These are phyloP conservation scores for Ectropis crepuscularia DNA, from an alignment of 2,888 invertebrate species.

Conservation along the genomic window DNA sequence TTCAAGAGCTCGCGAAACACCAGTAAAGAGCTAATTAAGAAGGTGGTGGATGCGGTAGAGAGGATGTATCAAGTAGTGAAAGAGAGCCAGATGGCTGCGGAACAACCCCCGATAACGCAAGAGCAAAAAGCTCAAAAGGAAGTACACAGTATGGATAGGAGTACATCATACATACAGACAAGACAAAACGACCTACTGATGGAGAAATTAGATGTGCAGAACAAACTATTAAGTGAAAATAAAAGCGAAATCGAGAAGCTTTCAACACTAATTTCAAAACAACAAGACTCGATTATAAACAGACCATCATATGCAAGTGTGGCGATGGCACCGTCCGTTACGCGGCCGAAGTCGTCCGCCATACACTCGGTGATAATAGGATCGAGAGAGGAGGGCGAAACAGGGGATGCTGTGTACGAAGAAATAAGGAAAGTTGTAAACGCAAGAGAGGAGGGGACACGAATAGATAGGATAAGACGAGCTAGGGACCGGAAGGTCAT, in stretches of 20 bases:
- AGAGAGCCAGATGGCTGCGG: too few species aligned
- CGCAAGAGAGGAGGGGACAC: constrained; percentile 14
- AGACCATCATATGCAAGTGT: background rate
- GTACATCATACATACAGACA: background rate
- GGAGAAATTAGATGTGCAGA: background rate
- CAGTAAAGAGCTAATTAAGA: too few species aligned
- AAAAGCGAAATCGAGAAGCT: background rate
- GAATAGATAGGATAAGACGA: constrained; percentile 13
- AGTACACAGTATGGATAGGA: background rate
- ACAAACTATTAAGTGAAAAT: background rate
- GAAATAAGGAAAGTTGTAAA: constrained; percentile 19
- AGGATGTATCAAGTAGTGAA: too few species aligned
- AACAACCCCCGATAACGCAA: too few species aligned
- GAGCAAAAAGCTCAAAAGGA: background rate
- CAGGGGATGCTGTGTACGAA: constrained; percentile 10
- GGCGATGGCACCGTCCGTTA: background rate
- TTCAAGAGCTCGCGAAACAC: too few species aligned
- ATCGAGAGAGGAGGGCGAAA: background rate
- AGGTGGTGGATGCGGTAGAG: too few species aligned
- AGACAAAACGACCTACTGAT: background rate
- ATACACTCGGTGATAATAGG: constrained; percentile 18
- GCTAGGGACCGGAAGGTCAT: constrained; percentile 23
- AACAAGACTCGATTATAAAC: background rate
- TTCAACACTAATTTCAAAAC: background rate
- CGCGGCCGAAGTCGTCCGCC: background rate